A percentile compares a stretch with the other conserved stretches of the same genome.
Evolutionary conservation across 2,113 vertebrate species (phyloP).

Genomic region (Grammatotria lemairii): DNA sequence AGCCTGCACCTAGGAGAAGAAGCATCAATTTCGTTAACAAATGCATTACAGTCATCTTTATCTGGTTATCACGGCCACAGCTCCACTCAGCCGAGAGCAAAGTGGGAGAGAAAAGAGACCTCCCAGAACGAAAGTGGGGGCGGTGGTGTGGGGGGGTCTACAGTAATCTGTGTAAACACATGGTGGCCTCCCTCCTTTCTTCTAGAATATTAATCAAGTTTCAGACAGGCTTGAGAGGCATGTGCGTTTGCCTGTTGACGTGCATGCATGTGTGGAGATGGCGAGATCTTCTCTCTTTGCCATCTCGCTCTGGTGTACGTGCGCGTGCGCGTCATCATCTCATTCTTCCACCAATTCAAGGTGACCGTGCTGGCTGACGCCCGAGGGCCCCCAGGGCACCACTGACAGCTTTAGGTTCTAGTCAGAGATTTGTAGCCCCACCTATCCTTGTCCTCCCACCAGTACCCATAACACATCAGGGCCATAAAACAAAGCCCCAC

Average conservation of each 20-base stretch:
- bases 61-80: conserved; percentile 26
- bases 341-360: conserved; percentile 65
- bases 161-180: conserved; percentile 48
- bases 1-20: not conserved
- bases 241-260: not conserved
- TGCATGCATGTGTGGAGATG: conserved; percentile 8
- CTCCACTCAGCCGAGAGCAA: conserved; percentile 24
- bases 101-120: conserved; percentile 17
- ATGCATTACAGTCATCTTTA: conserved; percentile 19
- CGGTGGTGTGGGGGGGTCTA: not conserved
- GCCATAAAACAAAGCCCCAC: conserved; percentile 59
- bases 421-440: conserved; percentile 71
- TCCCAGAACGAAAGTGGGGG: not conserved
- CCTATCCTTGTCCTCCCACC: conserved; percentile 29
- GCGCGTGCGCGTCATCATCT: conserved; percentile 1
- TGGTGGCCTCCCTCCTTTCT: conserved; percentile 4
- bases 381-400: conserved; percentile 50
- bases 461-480: conserved; percentile 60
- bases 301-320: not conserved
- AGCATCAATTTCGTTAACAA: conserved; percentile 41
- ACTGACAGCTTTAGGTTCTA: conserved; percentile 76
- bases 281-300: conserved; percentile 29
- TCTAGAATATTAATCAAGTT: conserved; percentile 63
- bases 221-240: conserved; percentile 22
- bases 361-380: conserved; percentile 72